These are phyloP conservation scores for Pristiophorus japonicus DNA, from an alignment of 2,113 vertebrate genomes.

Conservation along the genomic window DNA sequence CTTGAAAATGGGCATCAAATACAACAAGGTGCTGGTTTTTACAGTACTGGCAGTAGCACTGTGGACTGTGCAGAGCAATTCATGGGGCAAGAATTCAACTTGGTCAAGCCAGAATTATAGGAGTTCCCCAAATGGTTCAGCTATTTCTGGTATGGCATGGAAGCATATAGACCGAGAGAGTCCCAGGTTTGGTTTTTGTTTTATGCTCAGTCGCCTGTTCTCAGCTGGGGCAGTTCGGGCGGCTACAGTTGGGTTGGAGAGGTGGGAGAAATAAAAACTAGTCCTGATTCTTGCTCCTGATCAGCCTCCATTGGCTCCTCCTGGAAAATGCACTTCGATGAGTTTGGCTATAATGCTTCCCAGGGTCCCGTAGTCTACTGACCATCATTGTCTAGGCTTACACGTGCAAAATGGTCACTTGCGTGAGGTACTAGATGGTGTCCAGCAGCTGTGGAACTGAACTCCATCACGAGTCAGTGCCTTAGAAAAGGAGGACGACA, in stretches of 20 bases:
- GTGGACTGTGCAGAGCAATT: background rate
- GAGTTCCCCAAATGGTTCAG: background rate
- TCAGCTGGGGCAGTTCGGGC: background rate
- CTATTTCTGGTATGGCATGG: background rate
- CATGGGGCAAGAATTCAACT: background rate
- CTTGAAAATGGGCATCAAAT: slow-evolving; percentile 24
- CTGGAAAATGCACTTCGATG: background rate
- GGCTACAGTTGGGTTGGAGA: background rate
- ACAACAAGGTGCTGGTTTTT: background rate
- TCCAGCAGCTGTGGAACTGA: background rate
- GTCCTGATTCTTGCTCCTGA: background rate
- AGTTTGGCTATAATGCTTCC: background rate
- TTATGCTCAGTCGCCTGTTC: background rate
- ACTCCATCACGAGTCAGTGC: background rate
- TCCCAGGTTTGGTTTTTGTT: background rate
- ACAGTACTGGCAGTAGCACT: background rate
- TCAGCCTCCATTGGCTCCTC: background rate
- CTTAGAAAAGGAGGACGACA: background rate
- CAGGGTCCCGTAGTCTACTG: background rate
- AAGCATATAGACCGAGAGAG: background rate
- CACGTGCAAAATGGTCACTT: background rate
- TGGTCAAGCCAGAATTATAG: background rate
- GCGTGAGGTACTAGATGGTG: no score
- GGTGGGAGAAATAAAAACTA: background rate
- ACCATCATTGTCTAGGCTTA: background rate